These are phyloP conservation scores for Gracilinanus agilis DNA, from an alignment of 2,113 vertebrate species.

Conservation along the genomic window DNA sequence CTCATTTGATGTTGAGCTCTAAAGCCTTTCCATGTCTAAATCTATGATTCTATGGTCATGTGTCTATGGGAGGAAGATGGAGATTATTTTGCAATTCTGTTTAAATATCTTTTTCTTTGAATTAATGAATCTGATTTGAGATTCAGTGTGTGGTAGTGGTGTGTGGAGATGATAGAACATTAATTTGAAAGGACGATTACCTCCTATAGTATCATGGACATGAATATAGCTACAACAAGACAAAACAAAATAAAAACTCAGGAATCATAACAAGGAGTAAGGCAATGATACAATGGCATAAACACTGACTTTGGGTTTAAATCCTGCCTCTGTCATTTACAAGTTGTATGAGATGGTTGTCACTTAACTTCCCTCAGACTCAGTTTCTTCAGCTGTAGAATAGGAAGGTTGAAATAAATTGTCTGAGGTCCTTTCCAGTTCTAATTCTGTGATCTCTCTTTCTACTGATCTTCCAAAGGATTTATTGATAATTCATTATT, in stretches of 20 bases:
- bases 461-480: not conserved
- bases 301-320: not conserved
- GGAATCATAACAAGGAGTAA: not conserved
- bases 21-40: not conserved
- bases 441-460: not conserved
- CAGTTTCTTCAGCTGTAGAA: not conserved
- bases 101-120: not conserved
- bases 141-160: not conserved
- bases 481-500: not conserved
- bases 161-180: not conserved
- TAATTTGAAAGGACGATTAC: not conserved
- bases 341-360: not conserved
- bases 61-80: not conserved
- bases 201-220: not conserved
- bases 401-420: not conserved
- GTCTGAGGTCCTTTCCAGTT: not conserved
- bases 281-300: not conserved
- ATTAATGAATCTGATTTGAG: not conserved
- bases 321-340: not conserved
- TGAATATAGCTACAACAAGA: not conserved
- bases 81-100: not conserved
- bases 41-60: not conserved
- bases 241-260: not conserved
- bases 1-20: not conserved
- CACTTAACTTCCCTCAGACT: not conserved